phyloP scores from a whole-genome alignment of 2,888 invertebrate species.

The Athalia rosae region DNA sequence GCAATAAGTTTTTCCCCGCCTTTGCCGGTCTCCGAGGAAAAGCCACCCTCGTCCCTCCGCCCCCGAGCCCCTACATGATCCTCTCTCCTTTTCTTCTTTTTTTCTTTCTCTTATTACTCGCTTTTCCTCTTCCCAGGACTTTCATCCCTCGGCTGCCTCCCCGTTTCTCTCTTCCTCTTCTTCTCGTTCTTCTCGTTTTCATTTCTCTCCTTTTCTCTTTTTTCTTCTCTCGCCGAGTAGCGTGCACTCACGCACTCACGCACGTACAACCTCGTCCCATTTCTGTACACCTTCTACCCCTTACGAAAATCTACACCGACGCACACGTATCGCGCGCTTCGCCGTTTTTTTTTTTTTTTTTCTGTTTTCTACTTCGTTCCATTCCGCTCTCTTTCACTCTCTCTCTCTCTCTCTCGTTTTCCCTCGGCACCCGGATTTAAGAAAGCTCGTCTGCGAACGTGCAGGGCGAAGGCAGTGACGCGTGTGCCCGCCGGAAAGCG shows the following conservation, averaged over 20 bases:
- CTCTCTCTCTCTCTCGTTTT: constrained; percentile 26
- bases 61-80: constrained; percentile 38
- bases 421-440: constrained; percentile 21
- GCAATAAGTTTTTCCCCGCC: constrained; percentile 63
- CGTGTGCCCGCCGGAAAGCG: constrained; percentile 71
- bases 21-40: constrained; percentile 55
- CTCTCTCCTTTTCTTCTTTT: constrained; percentile 47
- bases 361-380: constrained; percentile 58
- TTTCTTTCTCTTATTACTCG: constrained; percentile 49
- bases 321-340: no score
- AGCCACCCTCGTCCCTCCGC: constrained; percentile 29
- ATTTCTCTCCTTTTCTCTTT: constrained; percentile 39
- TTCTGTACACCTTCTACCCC: no score
- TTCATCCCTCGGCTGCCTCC: constrained; percentile 5
- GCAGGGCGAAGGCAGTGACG: constrained; percentile 66
- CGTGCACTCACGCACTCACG: no score
- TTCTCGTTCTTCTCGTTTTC: constrained; percentile 55
- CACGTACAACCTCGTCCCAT: no score
- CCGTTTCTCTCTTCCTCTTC: constrained; percentile 46
- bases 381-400: constrained; percentile 41
- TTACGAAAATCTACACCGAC: no score
- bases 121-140: no score
- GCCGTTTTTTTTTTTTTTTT: constrained; percentile 52
- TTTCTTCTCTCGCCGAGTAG: constrained; percentile 34
- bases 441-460: constrained; percentile 53